Evolutionary conservation across 2,797 vertebrate species (phyloP), one percentile per base, ranked within the genome.

Genomic region (Moxostoma hubbsi): DNA sequence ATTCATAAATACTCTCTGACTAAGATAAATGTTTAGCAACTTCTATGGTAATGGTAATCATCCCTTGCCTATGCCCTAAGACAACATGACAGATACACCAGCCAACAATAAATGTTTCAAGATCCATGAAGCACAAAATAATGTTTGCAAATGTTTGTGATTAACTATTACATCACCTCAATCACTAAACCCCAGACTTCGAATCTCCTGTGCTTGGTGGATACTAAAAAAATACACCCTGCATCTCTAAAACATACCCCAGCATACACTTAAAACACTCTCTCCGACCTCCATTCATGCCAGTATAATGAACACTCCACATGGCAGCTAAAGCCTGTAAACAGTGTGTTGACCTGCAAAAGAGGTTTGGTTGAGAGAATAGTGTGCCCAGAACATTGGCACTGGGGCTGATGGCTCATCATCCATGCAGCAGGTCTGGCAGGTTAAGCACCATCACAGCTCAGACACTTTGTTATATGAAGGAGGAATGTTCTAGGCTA

Each of bases 311-410:
- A 86, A 84, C 85, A 87, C 88, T 87, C 80, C 82, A 81, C 87
- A 88, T 83, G 82, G 73, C 66, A 78, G 58, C 69, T 70, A 61
- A 49, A 71, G 77, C 80, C 85, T 74, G 84, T 85, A 88, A 90
- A 90, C 86, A 87, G 76, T 75, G 84, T 85, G 86, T 88, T 89
- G 89, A 88, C 88, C 87, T 82, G 77, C 83, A 86, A 78, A 87
- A 85, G 85, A 82, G 80, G 61, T 64, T 51, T 67, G 70, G 84
- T 84, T 83, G 77, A 86, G 59, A 64, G 65, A 79, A 76, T 7
- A 75, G 70, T 45, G 24, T 49, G 36, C 54, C 24, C 43, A n/a
- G 36, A 55, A 65, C 61, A 51, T 80, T 76, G 73, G 82, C 80
- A 15, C 80, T 62, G 47, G 77, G 73, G 87, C 81, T 69, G 77